Conservation (phyloP, 2,888 invertebrate genomes). For the Caenorhabditis doughertyi region DNA sequence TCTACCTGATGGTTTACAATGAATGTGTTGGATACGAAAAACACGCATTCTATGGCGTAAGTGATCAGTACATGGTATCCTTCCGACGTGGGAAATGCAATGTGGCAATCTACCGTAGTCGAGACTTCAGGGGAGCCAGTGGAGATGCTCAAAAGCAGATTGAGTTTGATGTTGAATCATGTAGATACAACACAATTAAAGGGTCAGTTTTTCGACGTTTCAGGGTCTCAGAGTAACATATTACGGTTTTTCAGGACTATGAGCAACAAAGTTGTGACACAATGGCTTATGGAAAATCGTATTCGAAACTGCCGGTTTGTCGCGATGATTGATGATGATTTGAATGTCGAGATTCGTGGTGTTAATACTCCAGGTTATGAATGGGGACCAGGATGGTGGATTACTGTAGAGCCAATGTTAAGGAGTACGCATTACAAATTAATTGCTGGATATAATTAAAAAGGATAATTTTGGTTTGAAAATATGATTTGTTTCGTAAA, state of each 20-base stretch:
- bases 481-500: too few relatives aligned
- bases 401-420: not conserved
- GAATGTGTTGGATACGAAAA: slow-evolving; percentile 24
- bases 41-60: slow-evolving; percentile 11
- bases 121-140: not conserved
- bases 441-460: slow-evolving; percentile 8
- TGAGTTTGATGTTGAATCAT: slow-evolving; percentile 14
- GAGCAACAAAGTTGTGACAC: slow-evolving; percentile 5
- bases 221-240: not conserved
- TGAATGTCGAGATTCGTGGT: not conserved
- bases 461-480: too few relatives aligned
- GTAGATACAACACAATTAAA: slow-evolving; percentile 7
- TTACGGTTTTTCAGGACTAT: not conserved
- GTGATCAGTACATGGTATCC: not conserved
- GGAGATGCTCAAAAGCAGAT: not conserved
- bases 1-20: slow-evolving; percentile 29
- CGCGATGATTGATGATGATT: not conserved
- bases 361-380: slow-evolving; percentile 4
- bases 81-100: slow-evolving; percentile 39
- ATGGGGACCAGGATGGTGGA: slow-evolving; percentile 16
- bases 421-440: not conserved
- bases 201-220: not conserved
- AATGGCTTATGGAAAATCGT: slow-evolving; percentile 14
- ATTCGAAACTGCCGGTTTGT: slow-evolving; percentile 2
- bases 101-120: slow-evolving; percentile 29